These are phyloP conservation scores for Platichthys stellatus DNA, from an alignment of 2,113 vertebrate genomes.

Conservation along the genomic window DNA sequence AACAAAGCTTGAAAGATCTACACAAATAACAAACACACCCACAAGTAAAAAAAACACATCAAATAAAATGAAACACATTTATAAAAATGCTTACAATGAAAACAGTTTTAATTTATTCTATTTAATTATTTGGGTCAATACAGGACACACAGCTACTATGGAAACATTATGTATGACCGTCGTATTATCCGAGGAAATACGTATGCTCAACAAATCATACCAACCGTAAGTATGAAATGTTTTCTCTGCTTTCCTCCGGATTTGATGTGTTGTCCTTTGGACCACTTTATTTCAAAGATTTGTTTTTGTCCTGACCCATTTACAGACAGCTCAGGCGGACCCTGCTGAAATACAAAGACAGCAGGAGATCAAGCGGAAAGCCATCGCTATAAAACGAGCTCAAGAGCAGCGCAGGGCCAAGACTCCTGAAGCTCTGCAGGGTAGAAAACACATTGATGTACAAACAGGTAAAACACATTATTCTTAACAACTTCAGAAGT, in stretches of 20 bases:
- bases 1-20: too few relatives aligned
- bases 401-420: constrained; percentile 70
- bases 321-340: constrained; percentile 77
- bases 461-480: constrained; percentile 87
- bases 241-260: too few relatives aligned
- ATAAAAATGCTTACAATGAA: too few relatives aligned
- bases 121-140: too few relatives aligned
- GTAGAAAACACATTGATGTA: constrained; percentile 85
- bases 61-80: too few relatives aligned
- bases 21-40: too few relatives aligned
- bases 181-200: constrained; percentile 93
- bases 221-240: constrained; percentile 48
- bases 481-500: neutral
- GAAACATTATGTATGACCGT: constrained; percentile 92
- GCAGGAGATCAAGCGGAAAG: constrained; percentile 77
- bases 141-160: constrained; percentile 44
- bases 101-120: too few relatives aligned
- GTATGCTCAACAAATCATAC: constrained; percentile 75
- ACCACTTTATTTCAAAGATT: too few relatives aligned
- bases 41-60: too few relatives aligned
- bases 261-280: too few relatives aligned
- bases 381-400: constrained; percentile 68
- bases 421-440: constrained; percentile 84
- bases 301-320: neutral
- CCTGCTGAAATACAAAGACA: constrained; percentile 79